Conservation (phyloP, 2,113 vertebrate species). For the Ceyx cyanopectus region DNA sequence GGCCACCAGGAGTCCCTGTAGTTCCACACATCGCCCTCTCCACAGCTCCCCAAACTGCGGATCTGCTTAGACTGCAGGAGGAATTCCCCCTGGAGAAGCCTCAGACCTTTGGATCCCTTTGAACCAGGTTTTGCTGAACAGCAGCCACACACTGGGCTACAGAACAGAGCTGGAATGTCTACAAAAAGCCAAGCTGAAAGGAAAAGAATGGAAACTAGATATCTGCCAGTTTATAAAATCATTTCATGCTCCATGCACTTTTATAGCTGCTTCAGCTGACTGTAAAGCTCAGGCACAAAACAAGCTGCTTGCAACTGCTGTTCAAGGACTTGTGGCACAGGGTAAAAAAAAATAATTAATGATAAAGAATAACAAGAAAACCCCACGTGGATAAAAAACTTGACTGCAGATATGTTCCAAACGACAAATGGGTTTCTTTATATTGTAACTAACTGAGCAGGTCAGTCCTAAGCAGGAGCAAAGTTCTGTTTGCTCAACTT, state of each 20-base stretch:
- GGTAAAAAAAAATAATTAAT: neutral
- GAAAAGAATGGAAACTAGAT: neutral
- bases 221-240: neutral
- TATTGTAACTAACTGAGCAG: neutral
- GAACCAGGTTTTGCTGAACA: neutral
- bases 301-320: neutral
- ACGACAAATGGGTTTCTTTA: neutral
- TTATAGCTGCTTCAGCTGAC: neutral
- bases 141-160: neutral
- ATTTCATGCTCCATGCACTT: neutral
- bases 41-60: neutral
- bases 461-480: neutral
- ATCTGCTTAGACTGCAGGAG: neutral
- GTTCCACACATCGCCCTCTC: neutral
- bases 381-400: neutral
- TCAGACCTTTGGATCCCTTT: neutral
- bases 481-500: neutral
- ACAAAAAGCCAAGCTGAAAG: neutral
- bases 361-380: neutral
- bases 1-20: slow-evolving; percentile 65
- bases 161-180: neutral
- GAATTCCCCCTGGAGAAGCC: neutral
- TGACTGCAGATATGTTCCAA: neutral
- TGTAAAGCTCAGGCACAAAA: neutral
- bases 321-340: neutral